phyloP scores from a whole-genome alignment of 2,888 invertebrate species.

The Lordiphosa fenestrarum region DNA sequence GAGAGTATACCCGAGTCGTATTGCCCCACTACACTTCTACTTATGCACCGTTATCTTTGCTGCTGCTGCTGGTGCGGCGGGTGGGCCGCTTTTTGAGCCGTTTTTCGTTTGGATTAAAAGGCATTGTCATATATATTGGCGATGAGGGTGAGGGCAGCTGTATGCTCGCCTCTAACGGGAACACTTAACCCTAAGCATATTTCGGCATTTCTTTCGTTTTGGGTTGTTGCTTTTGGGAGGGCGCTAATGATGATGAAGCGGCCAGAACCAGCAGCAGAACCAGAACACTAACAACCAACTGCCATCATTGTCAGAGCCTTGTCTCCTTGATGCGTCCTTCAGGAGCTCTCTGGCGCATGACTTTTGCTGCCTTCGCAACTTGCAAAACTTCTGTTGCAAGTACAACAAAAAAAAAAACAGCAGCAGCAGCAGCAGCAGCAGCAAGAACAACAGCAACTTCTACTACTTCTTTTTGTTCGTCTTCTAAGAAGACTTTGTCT shows the following conservation, averaged over 20 bases:
- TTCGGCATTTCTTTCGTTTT: conserved; percentile 30
- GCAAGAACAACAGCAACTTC: conserved; percentile 7
- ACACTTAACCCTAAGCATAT: conserved; percentile 72
- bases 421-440: too few relatives aligned
- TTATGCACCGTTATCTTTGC: conserved; percentile 48
- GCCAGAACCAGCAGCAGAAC: conserved; percentile 18
- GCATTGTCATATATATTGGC: conserved; percentile 31
- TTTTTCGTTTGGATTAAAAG: conserved; percentile 13
- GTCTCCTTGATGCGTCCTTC: conserved; percentile 79
- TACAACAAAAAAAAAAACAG: conserved; percentile 10
- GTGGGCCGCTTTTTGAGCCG: conserved; percentile 7
- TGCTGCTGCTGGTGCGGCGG: background rate
- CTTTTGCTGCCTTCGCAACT: conserved; percentile 60
- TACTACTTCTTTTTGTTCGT: conserved; percentile 14
- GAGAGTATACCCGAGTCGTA: background rate
- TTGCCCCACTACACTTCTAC: conserved; percentile 7
- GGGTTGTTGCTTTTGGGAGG: conserved; percentile 26
- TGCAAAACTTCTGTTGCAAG: conserved; percentile 51
- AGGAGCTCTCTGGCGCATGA: conserved; percentile 75
- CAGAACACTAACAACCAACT: conserved; percentile 45
- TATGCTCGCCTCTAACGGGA: conserved; percentile 59
- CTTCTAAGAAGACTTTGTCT: conserved; percentile 35
- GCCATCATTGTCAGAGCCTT: conserved; percentile 46
- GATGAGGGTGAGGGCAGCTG: conserved; percentile 16
- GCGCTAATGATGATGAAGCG: conserved; percentile 69